Percentiles rank a stretch among this genome's conserved stretches.
Conservation (phyloP, 2,888 invertebrate genomes). For the Dugesia japonica region DNA sequence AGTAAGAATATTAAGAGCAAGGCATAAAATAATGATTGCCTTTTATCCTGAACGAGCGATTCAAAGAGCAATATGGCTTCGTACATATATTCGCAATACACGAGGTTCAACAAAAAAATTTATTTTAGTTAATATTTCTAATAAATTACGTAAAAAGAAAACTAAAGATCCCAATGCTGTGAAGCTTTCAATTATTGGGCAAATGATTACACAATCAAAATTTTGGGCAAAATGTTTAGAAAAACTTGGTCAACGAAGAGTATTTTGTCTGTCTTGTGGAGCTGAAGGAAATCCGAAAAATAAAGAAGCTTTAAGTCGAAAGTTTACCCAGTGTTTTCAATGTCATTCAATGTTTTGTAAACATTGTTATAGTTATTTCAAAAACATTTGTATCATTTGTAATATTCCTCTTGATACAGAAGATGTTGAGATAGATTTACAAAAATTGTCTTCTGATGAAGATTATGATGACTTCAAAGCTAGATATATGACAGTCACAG, state of each 20-base stretch:
- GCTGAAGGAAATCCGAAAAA: background rate
- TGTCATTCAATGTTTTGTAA: background rate
- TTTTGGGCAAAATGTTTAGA: background rate
- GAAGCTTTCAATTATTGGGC: background rate
- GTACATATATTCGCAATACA: background rate
- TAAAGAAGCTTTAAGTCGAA: background rate
- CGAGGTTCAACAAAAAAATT: constrained; percentile 3
- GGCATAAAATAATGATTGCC: constrained; percentile 9
- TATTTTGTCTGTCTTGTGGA: constrained; percentile 4
- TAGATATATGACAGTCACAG: background rate
- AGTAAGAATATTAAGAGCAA: background rate
- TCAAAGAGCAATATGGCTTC: constrained; percentile 23
- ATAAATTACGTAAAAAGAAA: constrained; percentile 16
- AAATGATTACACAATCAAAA: background rate
- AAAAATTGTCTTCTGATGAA: constrained; percentile 7
- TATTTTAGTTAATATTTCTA: background rate
- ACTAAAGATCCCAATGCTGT: background rate
- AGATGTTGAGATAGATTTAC: background rate
- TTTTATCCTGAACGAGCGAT: constrained; percentile 16
- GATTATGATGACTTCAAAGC: constrained; percentile 14
- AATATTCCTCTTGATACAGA: background rate
- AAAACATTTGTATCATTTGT: constrained; percentile 7
- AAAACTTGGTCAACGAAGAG: background rate
- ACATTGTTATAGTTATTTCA: background rate
- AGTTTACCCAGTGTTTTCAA: background rate